Base-by-base conservation (phyloP, 2,888 invertebrate genomes). In the Stomorhina lunata region DNA sequence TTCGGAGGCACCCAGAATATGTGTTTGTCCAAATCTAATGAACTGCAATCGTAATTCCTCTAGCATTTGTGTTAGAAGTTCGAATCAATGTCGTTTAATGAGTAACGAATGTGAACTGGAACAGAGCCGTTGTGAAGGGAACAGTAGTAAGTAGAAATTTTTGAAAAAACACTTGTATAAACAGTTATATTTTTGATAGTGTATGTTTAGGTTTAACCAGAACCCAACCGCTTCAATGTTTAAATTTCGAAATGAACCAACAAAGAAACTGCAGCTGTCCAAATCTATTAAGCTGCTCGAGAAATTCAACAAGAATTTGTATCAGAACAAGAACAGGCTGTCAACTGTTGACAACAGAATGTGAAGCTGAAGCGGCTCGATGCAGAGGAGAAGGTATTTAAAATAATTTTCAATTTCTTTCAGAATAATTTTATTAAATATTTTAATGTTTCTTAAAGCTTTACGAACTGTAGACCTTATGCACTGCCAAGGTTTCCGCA, bases 101-200 rank as follows among this genome's bases (percentile, higher is more conserved):
- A 34, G 68, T 29, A 75, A 63, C 53, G 45, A 73, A 6, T 73
- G 80, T 50, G 73, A 73, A 68, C 45, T 73, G 43, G 73, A 75
- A 40, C 61, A 69, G 37, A 22, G 20, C 2, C 34, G 32, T 27
- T 80, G 73, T 69, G 61, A 68, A 34, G 73, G 68, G 12, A 40
- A 17, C n/a, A n/a, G n/a, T 12, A 40, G 80, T 80, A 59, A 78
- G 55, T 53, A 29, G 5, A 63, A 34, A 32, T 6, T 10, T 7
- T 29, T 40, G 7, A 10, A 9, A 45, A 43, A 63, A 78, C 63
- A 71, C 63, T 37, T 78, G 78, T 43, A 17, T 55, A 40, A 72
- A 72, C 5, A 72, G 34, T 27, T 6, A 34, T 45, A 32, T 25
- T 4, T 55, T 43, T 65, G 32, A 20, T 53, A 1, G 6, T 22